Evolutionary conservation across 2,797 vertebrate species (phyloP).

Genomic region (Hozukius guyotensis): DNA sequence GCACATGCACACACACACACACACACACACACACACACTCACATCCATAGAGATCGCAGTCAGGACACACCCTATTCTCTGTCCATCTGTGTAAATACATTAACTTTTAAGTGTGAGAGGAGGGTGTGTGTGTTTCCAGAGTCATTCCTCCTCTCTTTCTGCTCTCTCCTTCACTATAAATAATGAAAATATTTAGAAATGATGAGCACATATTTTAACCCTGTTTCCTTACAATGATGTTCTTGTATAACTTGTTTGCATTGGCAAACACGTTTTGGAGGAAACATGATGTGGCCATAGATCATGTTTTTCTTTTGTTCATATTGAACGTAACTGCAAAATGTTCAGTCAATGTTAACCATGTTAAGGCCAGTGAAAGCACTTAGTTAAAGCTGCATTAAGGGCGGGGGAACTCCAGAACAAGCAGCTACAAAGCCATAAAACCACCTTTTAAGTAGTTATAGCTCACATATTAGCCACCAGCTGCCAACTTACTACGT

Average conservation of each 20-base stretch:
- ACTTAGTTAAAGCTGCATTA: too few relatives aligned
- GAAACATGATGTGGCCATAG: too few relatives aligned
- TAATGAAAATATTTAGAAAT: neutral
- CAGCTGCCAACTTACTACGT: rapidly evolving
- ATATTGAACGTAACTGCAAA: neutral
- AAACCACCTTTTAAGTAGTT: too few relatives aligned
- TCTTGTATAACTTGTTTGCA: neutral
- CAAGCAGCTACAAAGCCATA: too few relatives aligned
- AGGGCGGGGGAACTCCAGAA: too few relatives aligned
- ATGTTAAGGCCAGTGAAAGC: too few relatives aligned
- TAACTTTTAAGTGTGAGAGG: constrained; percentile 11
- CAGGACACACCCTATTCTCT: constrained; percentile 1
- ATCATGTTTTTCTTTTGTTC: too few relatives aligned
- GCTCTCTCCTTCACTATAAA: too few relatives aligned
- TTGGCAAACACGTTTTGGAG: neutral
- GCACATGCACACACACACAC: neutral
- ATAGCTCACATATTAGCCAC: too few relatives aligned
- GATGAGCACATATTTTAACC: neutral
- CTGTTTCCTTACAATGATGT: neutral
- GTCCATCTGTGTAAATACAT: constrained; percentile 54
- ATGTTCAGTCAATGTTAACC: too few relatives aligned
- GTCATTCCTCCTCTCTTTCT: too few relatives aligned
- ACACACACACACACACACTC: neutral
- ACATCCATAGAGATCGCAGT: neutral
- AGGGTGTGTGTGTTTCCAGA: neutral